phyloP scores from a whole-genome alignment of 2,113 vertebrate genomes.

The Brachyhypopomus occidentalis region DNA sequence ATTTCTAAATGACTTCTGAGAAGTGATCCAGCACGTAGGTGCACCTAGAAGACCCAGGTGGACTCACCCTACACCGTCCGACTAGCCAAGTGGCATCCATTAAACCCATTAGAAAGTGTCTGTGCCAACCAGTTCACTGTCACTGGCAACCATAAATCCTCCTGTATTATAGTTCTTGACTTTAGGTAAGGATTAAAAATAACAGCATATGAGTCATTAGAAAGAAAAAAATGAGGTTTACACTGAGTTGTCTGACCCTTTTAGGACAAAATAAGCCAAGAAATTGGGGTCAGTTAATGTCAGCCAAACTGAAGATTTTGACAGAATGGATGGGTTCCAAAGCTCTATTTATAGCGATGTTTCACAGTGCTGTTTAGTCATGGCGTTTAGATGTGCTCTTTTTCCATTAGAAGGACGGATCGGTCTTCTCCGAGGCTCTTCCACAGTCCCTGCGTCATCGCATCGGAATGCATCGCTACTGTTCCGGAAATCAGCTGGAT shows the following conservation, averaged over 20 bases:
- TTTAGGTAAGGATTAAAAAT: not conserved
- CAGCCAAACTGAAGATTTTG: slow-evolving; percentile 27
- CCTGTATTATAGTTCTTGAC: not conserved
- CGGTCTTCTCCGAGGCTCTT: slow-evolving; percentile 26
- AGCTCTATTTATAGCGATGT: slow-evolving; percentile 29
- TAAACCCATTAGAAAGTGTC: too few species aligned
- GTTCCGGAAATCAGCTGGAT: not conserved
- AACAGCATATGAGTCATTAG: not conserved
- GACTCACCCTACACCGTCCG: too few species aligned
- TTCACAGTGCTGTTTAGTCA: slow-evolving; percentile 33
- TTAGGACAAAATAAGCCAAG: slow-evolving; percentile 41
- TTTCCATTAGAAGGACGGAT: slow-evolving; percentile 45
- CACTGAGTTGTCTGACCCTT: not conserved
- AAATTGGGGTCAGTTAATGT: slow-evolving; percentile 31
- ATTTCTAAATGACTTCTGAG: too few species aligned
- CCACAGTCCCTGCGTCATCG: slow-evolving; percentile 16
- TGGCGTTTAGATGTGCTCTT: slow-evolving; percentile 30
- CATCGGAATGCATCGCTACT: slow-evolving; percentile 33
- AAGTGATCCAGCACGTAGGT: too few species aligned
- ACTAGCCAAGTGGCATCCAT: too few species aligned
- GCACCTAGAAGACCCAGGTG: too few species aligned
- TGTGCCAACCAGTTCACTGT: not conserved
- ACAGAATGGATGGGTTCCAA: slow-evolving; percentile 18
- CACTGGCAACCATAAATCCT: not conserved
- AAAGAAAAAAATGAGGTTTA: not conserved